phyloP scores from a whole-genome alignment of 2,113 vertebrate genomes.

The Heptranchias perlo region DNA sequence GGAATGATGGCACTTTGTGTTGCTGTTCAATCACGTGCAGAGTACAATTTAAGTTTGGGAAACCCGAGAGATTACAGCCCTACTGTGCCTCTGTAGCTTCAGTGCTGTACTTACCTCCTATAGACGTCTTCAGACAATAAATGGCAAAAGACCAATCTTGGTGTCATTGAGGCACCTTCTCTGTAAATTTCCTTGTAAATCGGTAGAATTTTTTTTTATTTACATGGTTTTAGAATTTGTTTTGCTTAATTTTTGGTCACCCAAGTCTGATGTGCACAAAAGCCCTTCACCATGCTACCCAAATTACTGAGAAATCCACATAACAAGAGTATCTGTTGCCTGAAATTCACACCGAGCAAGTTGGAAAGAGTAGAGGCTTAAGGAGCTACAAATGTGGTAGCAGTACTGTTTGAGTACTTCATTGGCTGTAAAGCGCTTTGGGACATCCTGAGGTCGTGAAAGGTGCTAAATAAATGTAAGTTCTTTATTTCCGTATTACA shows the following conservation, averaged over 20 bases:
- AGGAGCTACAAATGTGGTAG: background rate
- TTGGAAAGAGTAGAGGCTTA: background rate
- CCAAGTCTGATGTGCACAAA: background rate
- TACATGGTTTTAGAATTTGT: background rate
- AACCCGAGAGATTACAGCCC: background rate
- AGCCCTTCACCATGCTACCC: background rate
- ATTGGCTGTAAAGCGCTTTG: background rate
- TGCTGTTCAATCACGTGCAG: background rate
- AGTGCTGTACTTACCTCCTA: background rate
- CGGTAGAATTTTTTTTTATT: background rate
- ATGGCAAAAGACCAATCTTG: background rate
- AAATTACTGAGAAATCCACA: background rate
- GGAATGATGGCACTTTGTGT: background rate
- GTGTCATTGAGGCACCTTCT: background rate
- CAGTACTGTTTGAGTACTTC: background rate
- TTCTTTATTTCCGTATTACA: background rate
- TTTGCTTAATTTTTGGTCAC: no score
- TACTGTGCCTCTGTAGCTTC: background rate
- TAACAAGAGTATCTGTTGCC: background rate
- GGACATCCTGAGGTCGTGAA: background rate
- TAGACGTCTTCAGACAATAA: background rate
- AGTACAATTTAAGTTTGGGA: background rate
- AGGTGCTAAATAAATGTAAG: background rate
- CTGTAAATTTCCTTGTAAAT: background rate
- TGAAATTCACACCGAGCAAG: background rate